phyloP scores from a whole-genome alignment of 2,113 vertebrate species.

The Notechis scutatus region DNA sequence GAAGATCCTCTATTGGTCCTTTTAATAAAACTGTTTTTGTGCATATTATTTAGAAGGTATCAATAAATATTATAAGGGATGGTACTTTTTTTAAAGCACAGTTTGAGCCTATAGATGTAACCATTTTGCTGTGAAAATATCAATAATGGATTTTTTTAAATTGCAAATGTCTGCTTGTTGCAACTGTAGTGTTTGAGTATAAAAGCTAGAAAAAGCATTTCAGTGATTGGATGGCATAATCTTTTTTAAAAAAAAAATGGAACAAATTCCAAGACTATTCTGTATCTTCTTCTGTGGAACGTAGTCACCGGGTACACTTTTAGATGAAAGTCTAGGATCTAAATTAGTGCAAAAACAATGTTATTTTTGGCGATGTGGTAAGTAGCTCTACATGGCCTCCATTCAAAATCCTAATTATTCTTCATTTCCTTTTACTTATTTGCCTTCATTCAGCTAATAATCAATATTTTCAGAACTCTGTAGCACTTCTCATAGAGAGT shows the following conservation, averaged over 20 bases:
- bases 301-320: too few species aligned
- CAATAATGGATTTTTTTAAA: conserved; percentile 40
- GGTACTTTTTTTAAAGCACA: conserved; percentile 42
- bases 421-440: not conserved
- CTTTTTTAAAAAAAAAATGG: too few species aligned
- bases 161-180: conserved; percentile 41
- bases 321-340: not conserved
- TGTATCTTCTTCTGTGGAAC: not conserved
- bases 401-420: not conserved
- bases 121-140: conserved; percentile 48
- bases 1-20: conserved; percentile 61
- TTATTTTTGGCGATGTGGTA: not conserved
- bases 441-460: not conserved
- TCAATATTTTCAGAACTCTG: not conserved
- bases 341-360: not conserved
- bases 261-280: not conserved
- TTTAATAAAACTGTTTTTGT: conserved; percentile 62
- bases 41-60: conserved; percentile 59
- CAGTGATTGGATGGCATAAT: conserved; percentile 48
- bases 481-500: not conserved
- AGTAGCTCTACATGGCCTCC: not conserved
- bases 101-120: not conserved
- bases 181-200: conserved; percentile 42
- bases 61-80: conserved; percentile 58
- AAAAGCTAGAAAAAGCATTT: conserved; percentile 51